phyloP scores from a whole-genome alignment of 2,113 vertebrate genomes.

The Galbula dea region DNA sequence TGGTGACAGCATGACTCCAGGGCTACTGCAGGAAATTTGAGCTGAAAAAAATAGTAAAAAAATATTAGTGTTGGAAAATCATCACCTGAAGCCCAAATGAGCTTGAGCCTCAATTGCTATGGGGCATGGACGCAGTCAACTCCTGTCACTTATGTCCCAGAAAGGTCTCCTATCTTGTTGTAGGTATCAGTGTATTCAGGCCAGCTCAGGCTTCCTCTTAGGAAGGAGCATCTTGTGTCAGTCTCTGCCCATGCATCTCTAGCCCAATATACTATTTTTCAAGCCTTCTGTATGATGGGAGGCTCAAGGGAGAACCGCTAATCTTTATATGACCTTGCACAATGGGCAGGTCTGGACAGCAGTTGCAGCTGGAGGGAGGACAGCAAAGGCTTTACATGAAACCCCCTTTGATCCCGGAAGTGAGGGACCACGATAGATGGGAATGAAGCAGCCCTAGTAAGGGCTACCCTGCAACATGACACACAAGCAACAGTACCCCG shows the following conservation, averaged over 20 bases:
- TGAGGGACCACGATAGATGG: not conserved
- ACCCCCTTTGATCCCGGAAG: not conserved
- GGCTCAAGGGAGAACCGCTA: not conserved
- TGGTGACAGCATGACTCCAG: not conserved
- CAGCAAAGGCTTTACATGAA: not conserved
- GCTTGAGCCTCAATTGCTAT: not conserved
- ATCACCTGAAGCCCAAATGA: not conserved
- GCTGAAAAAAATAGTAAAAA: not conserved
- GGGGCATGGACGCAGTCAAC: not conserved
- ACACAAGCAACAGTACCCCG: rapidly evolving
- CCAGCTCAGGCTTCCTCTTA: not conserved
- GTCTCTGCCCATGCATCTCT: not conserved
- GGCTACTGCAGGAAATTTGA: not conserved
- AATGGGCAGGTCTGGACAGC: not conserved
- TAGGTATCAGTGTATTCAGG: not conserved
- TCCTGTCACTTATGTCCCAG: not conserved
- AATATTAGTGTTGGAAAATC: not conserved
- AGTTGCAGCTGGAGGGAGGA: not conserved
- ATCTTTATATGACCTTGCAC: not conserved
- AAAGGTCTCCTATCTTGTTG: not conserved
- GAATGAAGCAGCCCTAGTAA: not conserved
- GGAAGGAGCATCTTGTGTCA: not conserved
- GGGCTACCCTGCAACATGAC: not conserved
- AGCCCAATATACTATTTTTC: not conserved
- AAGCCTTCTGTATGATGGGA: not conserved